These are phyloP conservation scores for Amblyteles armatorius DNA, from an alignment of 2,888 invertebrate genomes.

Conservation along the genomic window DNA sequence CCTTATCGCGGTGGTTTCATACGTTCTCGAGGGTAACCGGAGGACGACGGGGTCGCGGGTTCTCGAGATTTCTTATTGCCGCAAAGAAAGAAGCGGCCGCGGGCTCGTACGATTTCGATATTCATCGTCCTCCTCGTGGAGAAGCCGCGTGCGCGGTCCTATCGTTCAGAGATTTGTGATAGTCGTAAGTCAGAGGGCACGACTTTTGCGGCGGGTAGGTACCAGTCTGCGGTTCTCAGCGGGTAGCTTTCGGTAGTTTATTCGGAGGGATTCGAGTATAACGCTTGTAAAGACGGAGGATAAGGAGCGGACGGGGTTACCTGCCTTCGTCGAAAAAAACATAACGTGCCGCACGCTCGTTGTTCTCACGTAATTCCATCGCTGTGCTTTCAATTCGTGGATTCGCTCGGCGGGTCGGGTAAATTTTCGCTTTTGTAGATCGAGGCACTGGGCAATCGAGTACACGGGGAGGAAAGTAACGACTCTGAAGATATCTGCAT, in stretches of 20 bases:
- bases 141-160: slow-evolving; percentile 45
- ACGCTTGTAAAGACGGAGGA: slow-evolving; percentile 51
- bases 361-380: slow-evolving; percentile 20
- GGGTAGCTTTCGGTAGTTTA: slow-evolving; percentile 65
- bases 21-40: slow-evolving; percentile 26
- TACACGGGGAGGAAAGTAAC: too few relatives aligned
- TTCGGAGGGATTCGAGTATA: slow-evolving; percentile 56
- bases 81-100: slow-evolving; percentile 40
- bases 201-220: slow-evolving; percentile 54
- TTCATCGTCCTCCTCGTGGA: slow-evolving; percentile 61
- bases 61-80: slow-evolving; percentile 55
- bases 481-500: too few relatives aligned
- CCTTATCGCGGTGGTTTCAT: slow-evolving; percentile 27
- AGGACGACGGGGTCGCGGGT: slow-evolving; percentile 43
- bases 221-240: slow-evolving; percentile 42
- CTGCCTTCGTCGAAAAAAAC: slow-evolving; percentile 2
- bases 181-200: slow-evolving; percentile 62
- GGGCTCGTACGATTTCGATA: slow-evolving; percentile 57
- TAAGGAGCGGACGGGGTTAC: slow-evolving; percentile 35
- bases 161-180: slow-evolving; percentile 67
- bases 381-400: slow-evolving; percentile 1
- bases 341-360: slow-evolving; percentile 35
- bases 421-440: neutral
- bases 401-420: neutral
- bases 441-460: too few relatives aligned